These are phyloP conservation scores for Drosophila lini DNA, from an alignment of 1,140 invertebrate species.

Conservation along the genomic window DNA sequence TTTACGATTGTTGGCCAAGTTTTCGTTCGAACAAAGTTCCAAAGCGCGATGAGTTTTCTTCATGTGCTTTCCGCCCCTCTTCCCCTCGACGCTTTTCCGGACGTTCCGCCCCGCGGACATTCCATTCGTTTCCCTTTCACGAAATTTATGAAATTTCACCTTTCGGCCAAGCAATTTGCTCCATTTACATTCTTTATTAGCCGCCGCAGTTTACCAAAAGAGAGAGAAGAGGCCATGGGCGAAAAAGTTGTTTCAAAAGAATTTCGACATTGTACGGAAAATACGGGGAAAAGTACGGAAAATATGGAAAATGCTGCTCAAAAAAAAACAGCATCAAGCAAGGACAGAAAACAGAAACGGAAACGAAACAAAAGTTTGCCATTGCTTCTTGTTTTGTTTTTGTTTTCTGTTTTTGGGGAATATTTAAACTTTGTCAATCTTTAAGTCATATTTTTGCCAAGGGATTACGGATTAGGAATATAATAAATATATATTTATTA, in stretches of 20 bases:
- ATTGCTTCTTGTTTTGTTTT: constrained; percentile 1
- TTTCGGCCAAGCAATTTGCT: constrained; percentile 80
- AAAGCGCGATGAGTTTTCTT: constrained; percentile 36
- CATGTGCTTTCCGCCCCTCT: constrained; percentile 9
- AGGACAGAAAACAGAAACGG: constrained; percentile 4
- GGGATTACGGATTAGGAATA: neutral
- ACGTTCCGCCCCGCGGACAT: constrained; percentile 22
- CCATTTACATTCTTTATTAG: constrained; percentile 82
- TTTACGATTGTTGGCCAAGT: constrained; percentile 47
- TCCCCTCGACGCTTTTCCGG: constrained; percentile 3
- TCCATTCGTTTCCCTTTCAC: constrained; percentile 37
- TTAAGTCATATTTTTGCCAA: constrained; percentile 23
- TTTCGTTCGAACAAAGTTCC: constrained; percentile 51
- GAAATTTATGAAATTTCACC: constrained; percentile 79
- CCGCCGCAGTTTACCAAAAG: constrained; percentile 50
- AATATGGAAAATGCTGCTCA: constrained; percentile 5
- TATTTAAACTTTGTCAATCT: constrained; percentile 54
- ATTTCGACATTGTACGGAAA: constrained; percentile 13
- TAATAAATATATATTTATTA: no score
- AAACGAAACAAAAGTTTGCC: constrained; percentile 31
- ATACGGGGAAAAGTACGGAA: constrained; percentile 1
- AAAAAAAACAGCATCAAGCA: constrained; percentile 4
- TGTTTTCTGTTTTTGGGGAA: neutral
- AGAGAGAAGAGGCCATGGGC: neutral
- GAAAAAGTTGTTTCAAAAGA: constrained; percentile 40